Evolutionary conservation across 2,888 invertebrate species (phyloP), one percentile per base, ranked within the genome.

Genomic region (Leucoma salicis): DNA sequence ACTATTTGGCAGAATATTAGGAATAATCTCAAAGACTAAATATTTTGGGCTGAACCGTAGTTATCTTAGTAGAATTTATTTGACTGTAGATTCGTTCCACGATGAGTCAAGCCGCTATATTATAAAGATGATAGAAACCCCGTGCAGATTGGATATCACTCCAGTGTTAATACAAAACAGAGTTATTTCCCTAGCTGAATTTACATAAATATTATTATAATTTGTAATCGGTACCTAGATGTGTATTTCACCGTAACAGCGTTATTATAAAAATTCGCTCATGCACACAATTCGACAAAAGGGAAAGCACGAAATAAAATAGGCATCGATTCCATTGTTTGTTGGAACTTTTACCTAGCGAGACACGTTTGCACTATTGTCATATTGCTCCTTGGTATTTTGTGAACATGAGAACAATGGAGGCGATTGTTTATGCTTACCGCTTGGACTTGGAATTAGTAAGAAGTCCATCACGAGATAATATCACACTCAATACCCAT

Each of bases 291-390:
- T 49, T 51, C 42, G 57, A 65, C 65, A 75, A 75, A 82, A 82
- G 78, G 78, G 84, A 84, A 84, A 84, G 84, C 77, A 69, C 58
- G 61, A 70, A 74, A 78, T 78, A 70, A 72, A 79, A 75, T 72
- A 71, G 68, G 70, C 70, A 71, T 74, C 67, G 65, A 59, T 49
- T 57, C 68, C 62, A 82, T 86, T 86, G 83, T 85, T 76, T 73
- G 71, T 49, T 59, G 57, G 68, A 59, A 75, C 75, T 78, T 78
- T 76, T 77, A 74, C 78, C 66, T 66, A 70, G 73, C 66, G 68
- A 71, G 73, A 69, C 77, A 77, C 76, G 77, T 70, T 70, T 60
- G 66, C 50, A 69, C 74, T 66, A 78, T 78, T 78, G 72, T 79
- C 72, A 68, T 69, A 68, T 65, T 66, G 66, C 65, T 54, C 53